Evolutionary conservation across 53 echinoderm and acorn worm genomes (phyloP), one percentile per base, ranked within the genome.

Genomic region (Temnopleurus reevesii): DNA sequence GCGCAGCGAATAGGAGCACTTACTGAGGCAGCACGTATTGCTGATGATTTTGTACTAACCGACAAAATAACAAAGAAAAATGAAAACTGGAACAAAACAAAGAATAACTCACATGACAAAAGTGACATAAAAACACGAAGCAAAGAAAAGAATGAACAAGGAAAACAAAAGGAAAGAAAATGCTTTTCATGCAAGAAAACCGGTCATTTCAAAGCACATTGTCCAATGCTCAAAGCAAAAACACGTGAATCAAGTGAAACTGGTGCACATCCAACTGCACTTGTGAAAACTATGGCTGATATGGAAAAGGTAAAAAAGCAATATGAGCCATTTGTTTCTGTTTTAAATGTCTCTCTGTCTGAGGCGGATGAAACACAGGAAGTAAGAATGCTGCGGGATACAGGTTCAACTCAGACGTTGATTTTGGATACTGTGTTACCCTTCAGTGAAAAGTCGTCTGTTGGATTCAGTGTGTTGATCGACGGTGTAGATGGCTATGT

Each of bases 371-470:
- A 4, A 15, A 34, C 81, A 17, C 8, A 18, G 17, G 53, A 81
- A 54, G 55, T 53, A 31, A 81, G 13, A 34, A 31, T 81, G 15
- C 35, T 83, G 60, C 53, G 92, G 34, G 95, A 92, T 81, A 95
- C 89, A 30, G 87, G 91, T 64, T 90, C 95, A 13, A 77, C 89
- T 53, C 92, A 92, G 38, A 92, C 94, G 19, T 57, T 94, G 49
- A n/a, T n/a, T n/a, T n/a, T n/a, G n/a, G 59, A 91, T 21, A 77
- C 84, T 30, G 46, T 51, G 49, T 54, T 92, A 53, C 85, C 92
- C 43, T 92, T 90, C 28, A 36, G 58, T 83, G 49, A 66, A 8
- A 58, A 77, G 17, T 81, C 90, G 27, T 89, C 38, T 51, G 46
- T 56, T 60, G 89, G 89, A 30, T 53, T 85, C 56, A 89, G 84